Conservation (phyloP, 2,113 vertebrate genomes). For the Trogon surrucura region DNA sequence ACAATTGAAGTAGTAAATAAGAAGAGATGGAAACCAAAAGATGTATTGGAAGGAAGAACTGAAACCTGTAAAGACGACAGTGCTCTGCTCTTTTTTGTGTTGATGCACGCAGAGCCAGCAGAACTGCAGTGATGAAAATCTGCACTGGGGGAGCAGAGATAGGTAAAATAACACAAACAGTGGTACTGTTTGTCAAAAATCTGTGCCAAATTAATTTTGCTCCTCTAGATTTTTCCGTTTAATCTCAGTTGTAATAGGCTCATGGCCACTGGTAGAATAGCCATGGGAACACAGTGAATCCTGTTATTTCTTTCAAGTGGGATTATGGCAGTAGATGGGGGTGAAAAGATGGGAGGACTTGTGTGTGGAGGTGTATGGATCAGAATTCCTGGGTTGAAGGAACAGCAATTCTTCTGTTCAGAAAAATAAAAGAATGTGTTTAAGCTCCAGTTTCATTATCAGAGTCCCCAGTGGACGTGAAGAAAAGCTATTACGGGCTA, state of each 20-base stretch:
- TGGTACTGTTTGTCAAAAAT: not conserved
- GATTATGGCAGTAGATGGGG: not conserved
- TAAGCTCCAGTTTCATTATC: constrained; percentile 26
- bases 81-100: not conserved
- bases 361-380: not conserved
- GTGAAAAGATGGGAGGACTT: not conserved
- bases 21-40: not conserved
- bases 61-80: not conserved
- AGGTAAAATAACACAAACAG: not conserved
- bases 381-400: not conserved
- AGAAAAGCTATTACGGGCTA: not conserved
- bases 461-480: constrained; percentile 10
- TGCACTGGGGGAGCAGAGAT: not conserved
- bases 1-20: not conserved
- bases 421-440: constrained; percentile 4
- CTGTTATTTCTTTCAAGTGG: not conserved
- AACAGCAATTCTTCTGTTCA: not conserved
- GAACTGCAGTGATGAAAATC: not conserved
- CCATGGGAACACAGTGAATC: not conserved
- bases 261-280: not conserved
- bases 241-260: not conserved
- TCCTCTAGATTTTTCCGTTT: not conserved
- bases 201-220: not conserved
- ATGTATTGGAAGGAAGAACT: not conserved
- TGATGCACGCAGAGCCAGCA: not conserved